Evolutionary conservation across 2,113 vertebrate species (phyloP).

Genomic region (Poeciliopsis occidentalis): DNA sequence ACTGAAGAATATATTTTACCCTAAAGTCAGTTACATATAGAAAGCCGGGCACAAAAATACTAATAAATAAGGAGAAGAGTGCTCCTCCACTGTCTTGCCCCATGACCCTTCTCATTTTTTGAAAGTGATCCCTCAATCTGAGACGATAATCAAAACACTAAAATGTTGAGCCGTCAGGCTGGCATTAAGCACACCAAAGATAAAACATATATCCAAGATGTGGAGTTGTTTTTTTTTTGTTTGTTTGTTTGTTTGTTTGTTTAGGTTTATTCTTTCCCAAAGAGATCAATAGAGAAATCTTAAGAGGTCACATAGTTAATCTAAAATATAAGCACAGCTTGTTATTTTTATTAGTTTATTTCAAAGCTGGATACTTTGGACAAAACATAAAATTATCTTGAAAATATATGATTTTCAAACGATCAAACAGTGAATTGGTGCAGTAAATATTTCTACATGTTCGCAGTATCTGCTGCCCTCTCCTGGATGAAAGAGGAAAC

Average conservation of each 20-base stretch:
- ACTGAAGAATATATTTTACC: too few species aligned
- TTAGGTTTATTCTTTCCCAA: conserved; percentile 21
- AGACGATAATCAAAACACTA: conserved; percentile 45
- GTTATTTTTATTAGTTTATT: conserved; percentile 14
- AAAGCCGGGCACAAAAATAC: too few species aligned
- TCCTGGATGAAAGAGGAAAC: conserved; percentile 1
- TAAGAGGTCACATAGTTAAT: not conserved
- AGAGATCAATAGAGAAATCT: not conserved
- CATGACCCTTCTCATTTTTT: not conserved
- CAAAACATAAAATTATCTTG: rapidly evolving
- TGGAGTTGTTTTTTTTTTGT: conserved; percentile 41
- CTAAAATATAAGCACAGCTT: not conserved
- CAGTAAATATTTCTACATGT: not conserved
- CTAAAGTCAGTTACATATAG: not conserved
- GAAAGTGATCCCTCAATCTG: conserved; percentile 22
- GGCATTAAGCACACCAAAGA: conserved; percentile 32
- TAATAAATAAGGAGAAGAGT: not conserved
- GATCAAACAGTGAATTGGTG: not conserved
- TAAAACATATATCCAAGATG: not conserved
- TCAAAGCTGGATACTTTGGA: rapidly evolving
- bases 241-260: not conserved
- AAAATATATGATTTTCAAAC: not conserved
- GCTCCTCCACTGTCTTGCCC: not conserved
- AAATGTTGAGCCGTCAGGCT: conserved; percentile 26
- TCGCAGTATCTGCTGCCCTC: conserved; percentile 36